Base-by-base conservation (phyloP, 2,888 invertebrate species). In the Drymonia ruficornis region DNA sequence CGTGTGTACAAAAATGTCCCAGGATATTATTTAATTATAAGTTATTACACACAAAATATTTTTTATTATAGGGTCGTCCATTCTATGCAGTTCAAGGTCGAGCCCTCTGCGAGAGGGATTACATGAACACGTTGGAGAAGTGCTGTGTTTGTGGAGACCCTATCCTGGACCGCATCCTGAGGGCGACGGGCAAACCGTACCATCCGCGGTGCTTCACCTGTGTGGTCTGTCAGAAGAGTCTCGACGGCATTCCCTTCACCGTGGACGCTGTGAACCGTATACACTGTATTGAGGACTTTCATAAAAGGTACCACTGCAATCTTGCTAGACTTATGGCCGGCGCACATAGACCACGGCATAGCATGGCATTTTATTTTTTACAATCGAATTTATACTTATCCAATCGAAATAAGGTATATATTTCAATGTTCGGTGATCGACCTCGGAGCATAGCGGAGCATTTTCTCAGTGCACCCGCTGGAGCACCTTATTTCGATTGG, bases 201-300 rank as follows among this genome's bases (percentile, higher is more conserved):
- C 99, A 99, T 91, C 99, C 99, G 0, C 95, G 96, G 58, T 99
- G 99, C 87, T 99, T 99, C 85, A 97, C 96, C 1, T 99, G 99
- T 86, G 97, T 98, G 1, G 97, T 98, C 1, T 99, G 99, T 84
- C 96, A 97, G 44, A 98, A 98, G 84, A 97, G 97, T 76, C 94
- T 99, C 28, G 99, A 99, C 86, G 99, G 99, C 0, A 97, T 99
- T 78, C 99, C 99, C 0, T 99, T 99, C 81, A 99, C 99, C 1
- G 99, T 99, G 1, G 99, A 99, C 89, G 98, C 99, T 29, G 97
- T 98, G 2, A 99, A 99, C 89, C 96, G 98, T 80, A 98, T 99
- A 72, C 98, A 99, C 84, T 99, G 99, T 85, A 99, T 99, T 80
- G 98, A 99, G 76, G 99, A 99, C 91, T 99, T 99, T 84, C 99